Evolutionary conservation across 2,888 invertebrate species (phyloP), one percentile per base, ranked within the genome.

Genomic region (Pachliopta kotzebuea): DNA sequence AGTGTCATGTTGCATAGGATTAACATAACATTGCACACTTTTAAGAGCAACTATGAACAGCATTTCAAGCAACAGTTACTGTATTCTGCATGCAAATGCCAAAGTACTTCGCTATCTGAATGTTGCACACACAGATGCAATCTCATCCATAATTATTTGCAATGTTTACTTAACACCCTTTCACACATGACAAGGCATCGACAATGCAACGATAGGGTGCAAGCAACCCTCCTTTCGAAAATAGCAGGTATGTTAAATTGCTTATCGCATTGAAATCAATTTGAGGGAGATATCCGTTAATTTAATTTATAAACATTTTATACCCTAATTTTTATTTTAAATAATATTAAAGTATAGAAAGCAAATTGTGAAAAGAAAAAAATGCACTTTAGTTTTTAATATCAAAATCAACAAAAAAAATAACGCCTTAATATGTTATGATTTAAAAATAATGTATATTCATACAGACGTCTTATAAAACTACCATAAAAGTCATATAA

Each of bases 81-180:
- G 78, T 79, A 78, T 84, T 87, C 84, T 85, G 85, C 83, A 90
- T 90, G 88, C 85, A 90, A 90, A 90, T 88, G 80, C 80, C 79
- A 76, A 80, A 80, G 63, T 84, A 84, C 80, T 84, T 87, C 87
- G 88, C 88, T 84, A 88, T 87, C 86, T 76, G 74, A 70, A 74
- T 72, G 60, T 74, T 71, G 78, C 75, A 74, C 76, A 74, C 77
- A 77, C 77, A 78, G 86, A 85, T 90, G 86, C 86, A 85, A 87
- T 89, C 87, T 85, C 83, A 82, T 88, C 90, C 87, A 86, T 90
- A 91, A 90, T 90, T 87, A 91, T 92, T 89, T 88, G 89, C 92
- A 91, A 92, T 92, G 92, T 92, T 92, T 92, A 92, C 92, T 92
- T 92, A 92, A 90, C 91, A 92, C 92, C 92, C 92, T 91, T 92